A percentile compares a stretch with the other conserved stretches of the same genome.
Evolutionary conservation across 2,113 vertebrate genomes (phyloP).

Genomic region (Pimephales promelas): DNA sequence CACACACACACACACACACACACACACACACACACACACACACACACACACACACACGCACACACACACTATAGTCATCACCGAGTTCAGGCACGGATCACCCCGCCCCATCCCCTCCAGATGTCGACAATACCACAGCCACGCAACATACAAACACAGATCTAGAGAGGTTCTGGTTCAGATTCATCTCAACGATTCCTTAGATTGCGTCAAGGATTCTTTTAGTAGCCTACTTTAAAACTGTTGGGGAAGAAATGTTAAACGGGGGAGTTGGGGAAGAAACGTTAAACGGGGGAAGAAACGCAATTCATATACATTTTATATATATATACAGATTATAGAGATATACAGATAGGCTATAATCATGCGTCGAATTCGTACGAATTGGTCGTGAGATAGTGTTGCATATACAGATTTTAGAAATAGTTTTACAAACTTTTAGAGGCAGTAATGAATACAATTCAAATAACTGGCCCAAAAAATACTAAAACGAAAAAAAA

Average conservation of each 20-base stretch:
- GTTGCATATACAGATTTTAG: too few relatives aligned
- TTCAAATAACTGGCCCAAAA: background rate
- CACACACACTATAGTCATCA: too few relatives aligned
- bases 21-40: too few relatives aligned
- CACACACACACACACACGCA: too few relatives aligned
- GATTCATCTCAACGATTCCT: background rate
- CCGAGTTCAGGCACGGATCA: conserved; percentile 24
- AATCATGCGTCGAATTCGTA: too few relatives aligned
- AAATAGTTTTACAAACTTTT: background rate
- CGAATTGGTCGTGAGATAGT: too few relatives aligned
- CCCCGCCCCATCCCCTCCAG: conserved; percentile 43
- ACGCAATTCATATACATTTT: too few relatives aligned
- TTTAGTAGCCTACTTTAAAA: background rate
- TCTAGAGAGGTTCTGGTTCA: background rate
- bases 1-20: too few relatives aligned
- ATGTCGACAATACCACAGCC: conserved; percentile 45
- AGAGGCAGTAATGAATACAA: background rate
- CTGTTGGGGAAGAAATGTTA: too few relatives aligned
- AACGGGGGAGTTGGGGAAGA: too few relatives aligned
- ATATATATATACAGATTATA: too few relatives aligned
- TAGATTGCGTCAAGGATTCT: background rate
- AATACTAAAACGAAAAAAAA: background rate
- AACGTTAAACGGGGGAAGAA: background rate
- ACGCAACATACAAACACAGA: conserved; percentile 48
- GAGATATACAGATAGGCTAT: too few relatives aligned